Evolutionary conservation across 2,113 vertebrate species (phyloP).

Genomic region (Saccopteryx bilineata): DNA sequence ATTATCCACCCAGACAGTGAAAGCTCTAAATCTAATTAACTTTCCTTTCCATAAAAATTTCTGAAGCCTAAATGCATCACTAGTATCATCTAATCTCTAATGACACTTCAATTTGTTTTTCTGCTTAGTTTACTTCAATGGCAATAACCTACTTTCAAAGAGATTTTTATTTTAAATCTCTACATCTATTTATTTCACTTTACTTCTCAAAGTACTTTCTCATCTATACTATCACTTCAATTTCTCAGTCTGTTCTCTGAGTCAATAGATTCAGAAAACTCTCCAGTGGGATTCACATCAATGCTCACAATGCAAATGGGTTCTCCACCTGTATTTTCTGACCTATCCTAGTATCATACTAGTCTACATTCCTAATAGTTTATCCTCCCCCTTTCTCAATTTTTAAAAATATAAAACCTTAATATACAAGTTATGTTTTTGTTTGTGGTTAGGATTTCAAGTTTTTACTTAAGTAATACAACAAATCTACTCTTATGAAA

Average conservation of each 20-base stretch:
- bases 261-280: conserved; percentile 38
- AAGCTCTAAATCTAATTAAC: conserved; percentile 26
- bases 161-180: conserved; percentile 48
- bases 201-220: conserved; percentile 35
- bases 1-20: background rate
- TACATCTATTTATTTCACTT: conserved; percentile 37
- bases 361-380: background rate
- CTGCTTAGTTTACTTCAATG: conserved; percentile 52
- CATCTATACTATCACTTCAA: background rate
- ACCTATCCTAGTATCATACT: background rate
- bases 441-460: background rate
- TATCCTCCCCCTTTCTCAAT: background rate
- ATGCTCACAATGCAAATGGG: background rate
- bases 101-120: conserved; percentile 23
- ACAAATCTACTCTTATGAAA: conserved; percentile 20
- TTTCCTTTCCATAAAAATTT: conserved; percentile 46
- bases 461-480: conserved; percentile 51
- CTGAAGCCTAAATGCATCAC: conserved; percentile 10
- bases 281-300: background rate
- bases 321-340: background rate
- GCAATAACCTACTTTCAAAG: conserved; percentile 33
- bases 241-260: conserved; percentile 40
- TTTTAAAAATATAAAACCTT: conserved; percentile 45
- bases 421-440: background rate
- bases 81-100: conserved; percentile 33